These are phyloP conservation scores for Noctuana brunneofusca DNA, from an alignment of 2,888 invertebrate species.

Conservation along the genomic window DNA sequence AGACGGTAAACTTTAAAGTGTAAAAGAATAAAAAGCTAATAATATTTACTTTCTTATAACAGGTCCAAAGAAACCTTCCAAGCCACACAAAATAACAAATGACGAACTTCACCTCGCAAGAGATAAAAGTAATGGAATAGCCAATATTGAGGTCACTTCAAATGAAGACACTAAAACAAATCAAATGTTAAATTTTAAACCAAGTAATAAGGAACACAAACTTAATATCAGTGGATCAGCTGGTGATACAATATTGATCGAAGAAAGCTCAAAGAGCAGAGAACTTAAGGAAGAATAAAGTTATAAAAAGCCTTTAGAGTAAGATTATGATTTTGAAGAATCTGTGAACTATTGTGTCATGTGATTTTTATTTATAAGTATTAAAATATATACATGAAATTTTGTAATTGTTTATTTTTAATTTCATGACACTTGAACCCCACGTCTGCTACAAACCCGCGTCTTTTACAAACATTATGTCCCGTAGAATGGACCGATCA, in stretches of 20 bases:
- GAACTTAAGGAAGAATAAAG: not conserved
- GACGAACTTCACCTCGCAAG: not conserved
- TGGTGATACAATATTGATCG: not conserved
- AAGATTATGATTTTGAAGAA: not conserved
- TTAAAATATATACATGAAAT: too few relatives aligned
- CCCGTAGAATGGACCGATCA: too few relatives aligned
- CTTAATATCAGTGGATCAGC: not conserved
- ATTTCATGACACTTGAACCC: too few relatives aligned
- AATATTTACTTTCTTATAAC: not conserved
- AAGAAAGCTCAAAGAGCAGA: not conserved
- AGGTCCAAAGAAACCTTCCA: constrained; percentile 2
- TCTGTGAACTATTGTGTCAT: not conserved
- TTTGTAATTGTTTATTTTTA: too few relatives aligned
- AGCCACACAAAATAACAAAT: not conserved
- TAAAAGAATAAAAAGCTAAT: too few relatives aligned
- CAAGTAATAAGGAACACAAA: not conserved
- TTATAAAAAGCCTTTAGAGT: not conserved
- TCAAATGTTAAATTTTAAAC: not conserved
- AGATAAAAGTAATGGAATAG: not conserved
- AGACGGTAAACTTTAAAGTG: too few relatives aligned
- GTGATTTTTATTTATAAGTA: not conserved
- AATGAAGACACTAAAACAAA: not conserved
- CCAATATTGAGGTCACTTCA: not conserved
- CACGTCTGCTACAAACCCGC: too few relatives aligned
- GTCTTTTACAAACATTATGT: too few relatives aligned